Conservation (phyloP, 2,888 invertebrate species). For the Thysanoteuthis rhombus region DNA sequence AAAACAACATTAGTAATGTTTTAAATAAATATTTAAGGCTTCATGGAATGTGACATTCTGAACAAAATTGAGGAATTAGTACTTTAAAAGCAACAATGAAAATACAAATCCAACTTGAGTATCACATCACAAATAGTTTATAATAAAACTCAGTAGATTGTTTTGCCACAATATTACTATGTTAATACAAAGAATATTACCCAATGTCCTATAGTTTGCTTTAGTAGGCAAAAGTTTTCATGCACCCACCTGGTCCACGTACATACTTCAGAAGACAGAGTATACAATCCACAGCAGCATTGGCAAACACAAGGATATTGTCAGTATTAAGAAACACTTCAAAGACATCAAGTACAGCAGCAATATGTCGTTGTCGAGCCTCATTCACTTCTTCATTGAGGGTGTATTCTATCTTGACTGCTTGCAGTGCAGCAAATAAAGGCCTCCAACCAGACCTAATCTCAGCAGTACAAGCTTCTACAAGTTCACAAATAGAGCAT, state of each 20-base stretch:
- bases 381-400: conserved; percentile 65
- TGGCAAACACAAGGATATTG: conserved; percentile 91
- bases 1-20: too few relatives aligned
- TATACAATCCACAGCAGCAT: conserved; percentile 93
- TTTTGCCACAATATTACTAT: too few relatives aligned
- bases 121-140: too few relatives aligned
- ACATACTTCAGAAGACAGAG: conserved; percentile 84
- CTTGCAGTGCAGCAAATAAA: conserved; percentile 90
- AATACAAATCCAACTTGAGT: too few relatives aligned
- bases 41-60: too few relatives aligned
- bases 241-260: conserved; percentile 75
- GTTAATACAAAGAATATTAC: too few relatives aligned
- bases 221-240: conserved; percentile 39
- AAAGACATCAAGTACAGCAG: conserved; percentile 81
- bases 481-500: conserved; percentile 93
- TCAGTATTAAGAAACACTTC: conserved; percentile 88
- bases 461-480: conserved; percentile 91
- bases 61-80: too few relatives aligned
- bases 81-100: too few relatives aligned
- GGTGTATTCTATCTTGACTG: conserved; percentile 73
- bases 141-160: too few relatives aligned
- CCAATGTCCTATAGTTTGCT: too few relatives aligned
- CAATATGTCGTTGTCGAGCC: conserved; percentile 64
- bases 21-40: too few relatives aligned
- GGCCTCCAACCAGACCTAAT: conserved; percentile 96